Conservation (phyloP, 2,888 invertebrate genomes). For the Lymantria dispar region DNA sequence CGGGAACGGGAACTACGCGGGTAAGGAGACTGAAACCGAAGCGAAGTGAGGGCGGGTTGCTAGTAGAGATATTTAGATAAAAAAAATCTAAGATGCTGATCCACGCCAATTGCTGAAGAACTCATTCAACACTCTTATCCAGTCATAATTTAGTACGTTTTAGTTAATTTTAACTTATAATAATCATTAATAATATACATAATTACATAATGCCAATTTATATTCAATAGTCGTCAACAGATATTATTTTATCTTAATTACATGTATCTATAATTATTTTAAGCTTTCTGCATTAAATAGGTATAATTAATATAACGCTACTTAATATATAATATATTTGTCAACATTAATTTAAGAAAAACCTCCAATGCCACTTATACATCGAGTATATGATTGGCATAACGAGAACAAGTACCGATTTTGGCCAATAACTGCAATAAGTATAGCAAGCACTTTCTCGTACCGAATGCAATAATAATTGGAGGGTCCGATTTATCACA, state of each 20-base stretch:
- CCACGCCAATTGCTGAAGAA: no score
- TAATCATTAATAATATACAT: background rate
- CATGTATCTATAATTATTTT: background rate
- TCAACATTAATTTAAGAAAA: conserved; percentile 1
- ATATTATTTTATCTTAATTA: background rate
- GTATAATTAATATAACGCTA: conserved; percentile 1
- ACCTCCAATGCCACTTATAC: conserved; percentile 11
- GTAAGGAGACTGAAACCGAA: no score
- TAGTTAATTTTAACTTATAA: background rate
- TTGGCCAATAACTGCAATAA: conserved; percentile 78
- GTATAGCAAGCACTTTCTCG: conserved; percentile 75
- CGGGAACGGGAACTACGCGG: no score
- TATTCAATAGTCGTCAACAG: background rate
- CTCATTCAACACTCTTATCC: no score
- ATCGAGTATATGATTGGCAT: conserved; percentile 66
- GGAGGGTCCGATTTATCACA: conserved; percentile 80
- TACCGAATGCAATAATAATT: conserved; percentile 80
- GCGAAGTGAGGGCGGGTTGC: no score
- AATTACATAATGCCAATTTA: background rate
- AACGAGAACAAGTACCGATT: conserved; percentile 75
- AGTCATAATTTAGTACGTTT: background rate
- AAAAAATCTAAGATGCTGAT: no score
- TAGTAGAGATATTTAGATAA: no score
- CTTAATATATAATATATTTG: conserved; percentile 1
- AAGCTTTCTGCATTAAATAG: background rate